Percentiles rank a stretch among this genome's conserved stretches.
These are phyloP conservation scores for Illadopsis cleaveri DNA, from an alignment of 2,113 vertebrate species.

Conservation along the genomic window DNA sequence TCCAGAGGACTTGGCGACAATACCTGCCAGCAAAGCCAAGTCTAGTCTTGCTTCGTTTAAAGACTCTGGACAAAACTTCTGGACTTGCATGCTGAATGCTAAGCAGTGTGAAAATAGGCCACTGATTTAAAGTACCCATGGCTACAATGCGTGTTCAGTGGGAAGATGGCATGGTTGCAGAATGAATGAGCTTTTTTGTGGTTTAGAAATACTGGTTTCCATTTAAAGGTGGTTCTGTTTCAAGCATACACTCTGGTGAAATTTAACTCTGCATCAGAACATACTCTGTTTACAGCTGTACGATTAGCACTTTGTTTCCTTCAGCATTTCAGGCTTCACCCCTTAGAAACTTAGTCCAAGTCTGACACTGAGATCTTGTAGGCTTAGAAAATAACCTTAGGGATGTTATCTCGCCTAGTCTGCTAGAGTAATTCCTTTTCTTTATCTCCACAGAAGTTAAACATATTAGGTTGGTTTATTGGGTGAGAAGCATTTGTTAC, in stretches of 20 bases:
- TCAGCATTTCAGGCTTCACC: neutral
- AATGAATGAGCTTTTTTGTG: neutral
- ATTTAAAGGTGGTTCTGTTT: neutral
- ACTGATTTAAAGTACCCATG: constrained; percentile 51
- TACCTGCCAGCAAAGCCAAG: constrained; percentile 41
- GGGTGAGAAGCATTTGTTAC: neutral
- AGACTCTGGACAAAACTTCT: constrained; percentile 45
- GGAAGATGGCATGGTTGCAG: neutral
- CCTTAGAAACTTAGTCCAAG: neutral
- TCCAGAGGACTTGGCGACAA: constrained; percentile 63
- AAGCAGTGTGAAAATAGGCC: constrained; percentile 59
- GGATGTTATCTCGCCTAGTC: neutral
- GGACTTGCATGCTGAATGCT: constrained; percentile 31
- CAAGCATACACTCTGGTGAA: neutral
- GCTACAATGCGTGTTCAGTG: neutral
- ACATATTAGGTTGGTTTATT: neutral
- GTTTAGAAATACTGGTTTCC: neutral
- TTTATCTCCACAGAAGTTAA: neutral
- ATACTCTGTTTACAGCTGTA: neutral
- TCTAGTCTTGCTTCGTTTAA: constrained; percentile 56
- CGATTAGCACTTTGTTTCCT: neutral
- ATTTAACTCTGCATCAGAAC: neutral
- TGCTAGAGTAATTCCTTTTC: neutral
- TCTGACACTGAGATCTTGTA: neutral
- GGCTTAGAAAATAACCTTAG: neutral